Evolutionary conservation across 2,113 vertebrate genomes (phyloP).

Genomic region (Cariama cristata): DNA sequence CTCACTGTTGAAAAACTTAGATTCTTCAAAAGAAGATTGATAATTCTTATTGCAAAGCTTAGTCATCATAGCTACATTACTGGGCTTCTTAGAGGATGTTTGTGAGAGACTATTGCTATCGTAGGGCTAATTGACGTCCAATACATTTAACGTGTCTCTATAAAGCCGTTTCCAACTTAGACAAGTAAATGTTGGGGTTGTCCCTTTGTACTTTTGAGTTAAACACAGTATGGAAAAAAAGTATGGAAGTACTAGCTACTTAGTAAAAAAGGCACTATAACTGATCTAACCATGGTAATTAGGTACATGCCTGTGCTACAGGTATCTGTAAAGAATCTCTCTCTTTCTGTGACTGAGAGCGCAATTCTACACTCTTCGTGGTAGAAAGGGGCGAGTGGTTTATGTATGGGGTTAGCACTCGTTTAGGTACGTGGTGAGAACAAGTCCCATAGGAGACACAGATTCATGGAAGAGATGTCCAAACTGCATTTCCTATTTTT

Average conservation of each 20-base stretch:
- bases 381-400: background rate
- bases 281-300: background rate
- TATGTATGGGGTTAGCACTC: background rate
- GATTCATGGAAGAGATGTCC: background rate
- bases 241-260: background rate
- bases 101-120: constrained; percentile 39
- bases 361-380: background rate
- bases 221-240: background rate
- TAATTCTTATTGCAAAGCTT: constrained; percentile 37
- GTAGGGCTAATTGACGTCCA: background rate
- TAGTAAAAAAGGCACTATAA: constrained; percentile 33
- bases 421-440: background rate
- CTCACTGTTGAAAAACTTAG: background rate
- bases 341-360: background rate
- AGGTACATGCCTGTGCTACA: background rate
- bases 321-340: background rate
- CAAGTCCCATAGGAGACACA: background rate
- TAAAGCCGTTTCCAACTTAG: background rate
- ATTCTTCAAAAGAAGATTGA: background rate
- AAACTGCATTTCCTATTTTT: background rate
- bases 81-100: background rate
- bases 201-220: background rate
- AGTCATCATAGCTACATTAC: background rate
- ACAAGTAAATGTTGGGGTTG: background rate
- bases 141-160: background rate